Conservation (phyloP, 2,797 vertebrate species). For the Girardinus metallicus region DNA sequence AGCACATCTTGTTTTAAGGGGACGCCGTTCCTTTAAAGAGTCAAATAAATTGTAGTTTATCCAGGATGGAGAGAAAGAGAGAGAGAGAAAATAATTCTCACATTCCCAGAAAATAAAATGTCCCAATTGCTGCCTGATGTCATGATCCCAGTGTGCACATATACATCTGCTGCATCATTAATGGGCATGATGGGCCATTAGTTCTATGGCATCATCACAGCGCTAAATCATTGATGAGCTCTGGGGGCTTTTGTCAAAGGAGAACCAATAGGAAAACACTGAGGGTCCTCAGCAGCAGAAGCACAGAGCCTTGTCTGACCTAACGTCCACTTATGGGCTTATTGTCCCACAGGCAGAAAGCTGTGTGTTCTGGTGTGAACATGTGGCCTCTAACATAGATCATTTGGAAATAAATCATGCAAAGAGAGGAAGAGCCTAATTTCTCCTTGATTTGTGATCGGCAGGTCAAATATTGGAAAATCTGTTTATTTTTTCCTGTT, state of each 20-base stretch:
- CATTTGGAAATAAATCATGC: not conserved
- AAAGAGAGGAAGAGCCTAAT: not conserved
- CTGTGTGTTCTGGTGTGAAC: not conserved
- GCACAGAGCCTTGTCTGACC: constrained; percentile 15
- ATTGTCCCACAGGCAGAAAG: not conserved
- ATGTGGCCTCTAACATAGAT: constrained; percentile 1
- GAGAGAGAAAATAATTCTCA: not conserved
- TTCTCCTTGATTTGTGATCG: not conserved
- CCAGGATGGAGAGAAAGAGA: not conserved
- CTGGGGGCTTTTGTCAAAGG: constrained; percentile 30
- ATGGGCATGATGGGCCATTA: constrained; percentile 57
- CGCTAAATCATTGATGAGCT: constrained; percentile 70
- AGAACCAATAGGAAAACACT: constrained; percentile 50
- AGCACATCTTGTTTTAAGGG: too few species aligned
- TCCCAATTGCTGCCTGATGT: constrained; percentile 25
- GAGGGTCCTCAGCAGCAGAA: constrained; percentile 21
- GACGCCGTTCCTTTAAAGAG: too few species aligned
- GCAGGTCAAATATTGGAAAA: not conserved
- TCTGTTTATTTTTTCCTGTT: not conserved
- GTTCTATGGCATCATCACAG: constrained; percentile 40
- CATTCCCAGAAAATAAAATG: constrained; percentile 2
- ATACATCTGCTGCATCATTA: constrained; percentile 45
- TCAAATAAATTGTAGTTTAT: not conserved
- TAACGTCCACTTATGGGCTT: constrained; percentile 9
- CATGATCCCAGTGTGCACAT: constrained; percentile 13